Evolutionary conservation across 2,113 vertebrate species (phyloP), one percentile per base, ranked within the genome.

Genomic region (Mastomys coucha): DNA sequence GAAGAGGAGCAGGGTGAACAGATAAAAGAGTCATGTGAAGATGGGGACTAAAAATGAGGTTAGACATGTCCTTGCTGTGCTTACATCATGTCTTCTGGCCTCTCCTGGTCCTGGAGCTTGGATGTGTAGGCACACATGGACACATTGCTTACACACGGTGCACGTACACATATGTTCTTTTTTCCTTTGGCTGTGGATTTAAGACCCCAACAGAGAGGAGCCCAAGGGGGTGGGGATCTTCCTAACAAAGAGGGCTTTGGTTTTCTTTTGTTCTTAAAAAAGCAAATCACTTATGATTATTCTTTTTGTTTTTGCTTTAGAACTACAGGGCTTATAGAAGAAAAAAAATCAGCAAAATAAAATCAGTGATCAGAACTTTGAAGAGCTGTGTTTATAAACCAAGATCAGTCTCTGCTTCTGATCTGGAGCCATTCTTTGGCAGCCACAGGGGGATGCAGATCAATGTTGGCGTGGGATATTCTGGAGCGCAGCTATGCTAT

Each of bases 351-450:
- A 84, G 91, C 65, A 42, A 95, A 97, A 82, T 92, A 96, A 95
- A 96, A 96, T 65, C 36, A 45, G 67, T 5, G 20, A 96, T 97
- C 76, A 92, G 92, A 95, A 96, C 93, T 96, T 80, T 73, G 89
- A 93, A 93, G 93, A 92, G 42, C 49, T 36, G 28, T 97, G 91
- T 95, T 97, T 97, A 95, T 95, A 96, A 95, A 97, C 60, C 13
- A 77, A 51, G 91, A 87, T 60, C 67, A 81, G 75, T 53, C 89
- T 82, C 36, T 63, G 80, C 11, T 89, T 97, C 94, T 93, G 94
- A 88, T 96, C 96, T 84, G 33, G 28, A 90, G 39, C 63, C 49
- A 33, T 92, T 95, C 89, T 28, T 88, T 76, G 70, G 58, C 53
- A 91, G 92, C 67, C 92, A 49, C 1, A 1, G 72, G 13, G 12